Evolutionary conservation across 1,140 invertebrate genomes (phyloP), one percentile per base, ranked within the genome.

Genomic region (Sycophaga agraensis): DNA sequence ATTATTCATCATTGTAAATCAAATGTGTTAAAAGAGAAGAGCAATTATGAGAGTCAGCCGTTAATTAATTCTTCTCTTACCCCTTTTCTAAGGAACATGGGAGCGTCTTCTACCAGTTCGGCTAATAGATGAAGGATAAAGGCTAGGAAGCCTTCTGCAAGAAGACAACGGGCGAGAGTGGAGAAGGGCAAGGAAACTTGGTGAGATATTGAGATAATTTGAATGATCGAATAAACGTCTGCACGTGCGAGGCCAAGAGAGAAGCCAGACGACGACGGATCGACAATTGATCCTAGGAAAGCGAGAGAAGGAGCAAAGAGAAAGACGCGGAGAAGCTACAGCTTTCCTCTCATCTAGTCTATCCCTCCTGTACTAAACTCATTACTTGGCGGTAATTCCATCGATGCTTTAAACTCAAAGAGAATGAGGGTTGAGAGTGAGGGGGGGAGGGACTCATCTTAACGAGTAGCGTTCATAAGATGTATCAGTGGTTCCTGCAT

Each of bases 331-430:
- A 63, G 55, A 46, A 31, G 4, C 39, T 8, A 4, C 6, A 4
- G 4, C 40, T 17, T 43, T 22, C 2, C 28, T 24, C 56, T 43
- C 54, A 24, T 59, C 31, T 68, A 68, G 63, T 70, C 69, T 73
- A 73, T 75, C 71, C 72, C 66, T 70, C 57, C 46, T 14, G 24
- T 62, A 66, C 65, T 76, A 76, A 76, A 76, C 70, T 75, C 71
- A 76, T 76, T 73, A 76, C 68, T 68, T 70, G 62, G 64, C 72
- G 60, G 72, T 75, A 76, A 75, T 76, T 74, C 70, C 73, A 72
- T 76, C 73, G 70, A 76, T 76, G 71, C 70, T 72, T 76, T 70
- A 72, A 74, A 68, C 66, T 70, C 65, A 59, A 51, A 31, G 11
- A n/a, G n/a, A n/a, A n/a, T n/a, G n/a, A n/a, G n/a, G n/a, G n/a